Evolutionary conservation across 2,888 invertebrate species (phyloP), one percentile per base, ranked within the genome.

Genomic region (Apodemia duryi): DNA sequence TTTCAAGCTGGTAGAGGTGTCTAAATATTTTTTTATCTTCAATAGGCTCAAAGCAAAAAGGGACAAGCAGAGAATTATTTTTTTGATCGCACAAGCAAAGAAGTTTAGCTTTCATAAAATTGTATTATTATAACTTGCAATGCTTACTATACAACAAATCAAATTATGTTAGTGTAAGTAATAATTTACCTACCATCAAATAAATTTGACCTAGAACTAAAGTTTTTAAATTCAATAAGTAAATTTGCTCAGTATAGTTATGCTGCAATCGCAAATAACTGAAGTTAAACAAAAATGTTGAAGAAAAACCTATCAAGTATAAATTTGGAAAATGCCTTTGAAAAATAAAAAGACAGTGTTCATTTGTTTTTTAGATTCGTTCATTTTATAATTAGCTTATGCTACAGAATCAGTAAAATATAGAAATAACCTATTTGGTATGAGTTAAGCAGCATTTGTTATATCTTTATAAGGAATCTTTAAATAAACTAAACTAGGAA

Each of bases 221-320:
- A 3, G 7, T 49, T 49, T 21, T 49, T 49, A 49, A n/a, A n/a
- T 49, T 49, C 49, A 49, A 0, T 49, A 49, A n/a, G 49, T 49
- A 49, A 49, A 65, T 54, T 63, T 63, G 63, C 52, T 35, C 63
- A 63, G n/a, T 6, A 13, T 13, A 49, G 49, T 49, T 6, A 49
- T 49, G 13, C 11, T 49, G 49, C n/a, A 49, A 49, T 49, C 49
- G 49, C 3, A 41, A 41, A 7, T 41, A 41, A 41, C 41, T 41
- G 41, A 41, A 41, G 41, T 41, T 41, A 41, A 41, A 41, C 41
- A 5, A 41, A 41, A 6, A 41, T 7, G 7, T 41, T 41, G 3
- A 41, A 41, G 41, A 41, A 41, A 41, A 41, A 41, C 41, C 41
- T 6, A 41, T 7, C 41, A 41, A 41, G 41, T 41, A 41, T 7